A percentile compares a stretch with the other conserved stretches of the same genome.
Conservation (phyloP, 2,113 vertebrate species). For the Lipotes vexillifer region DNA sequence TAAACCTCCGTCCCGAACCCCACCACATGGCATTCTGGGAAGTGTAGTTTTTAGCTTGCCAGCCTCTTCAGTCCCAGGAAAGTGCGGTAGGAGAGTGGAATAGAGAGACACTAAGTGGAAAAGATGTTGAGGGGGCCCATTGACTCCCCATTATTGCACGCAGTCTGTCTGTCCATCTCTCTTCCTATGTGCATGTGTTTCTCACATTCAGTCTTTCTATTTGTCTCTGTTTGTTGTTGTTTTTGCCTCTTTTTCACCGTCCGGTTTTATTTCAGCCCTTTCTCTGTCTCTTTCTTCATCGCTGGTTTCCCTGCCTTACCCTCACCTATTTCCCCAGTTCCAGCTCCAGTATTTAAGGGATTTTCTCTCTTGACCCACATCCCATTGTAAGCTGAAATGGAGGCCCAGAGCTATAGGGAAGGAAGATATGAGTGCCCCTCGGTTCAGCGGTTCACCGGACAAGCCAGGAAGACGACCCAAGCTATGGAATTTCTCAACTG, state of each 20-base stretch:
- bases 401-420: background rate
- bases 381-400: background rate
- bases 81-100: accelerated
- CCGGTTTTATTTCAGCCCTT: background rate
- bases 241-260: background rate
- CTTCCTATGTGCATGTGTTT: background rate
- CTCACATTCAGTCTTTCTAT: background rate
- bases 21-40: conserved; percentile 34
- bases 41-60: conserved; percentile 32
- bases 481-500: background rate
- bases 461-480: background rate
- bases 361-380: background rate
- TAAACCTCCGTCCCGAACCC: too few relatives aligned
- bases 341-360: background rate
- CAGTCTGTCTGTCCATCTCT: background rate
- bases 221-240: background rate
- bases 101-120: background rate
- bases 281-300: background rate
- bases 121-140: background rate
- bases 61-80: accelerated
- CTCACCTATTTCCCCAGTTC: background rate
- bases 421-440: background rate
- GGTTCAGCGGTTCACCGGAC: background rate
- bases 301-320: background rate
- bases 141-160: background rate